Conservation (phyloP, 2,888 invertebrate species). For the Ceramica pisi region DNA sequence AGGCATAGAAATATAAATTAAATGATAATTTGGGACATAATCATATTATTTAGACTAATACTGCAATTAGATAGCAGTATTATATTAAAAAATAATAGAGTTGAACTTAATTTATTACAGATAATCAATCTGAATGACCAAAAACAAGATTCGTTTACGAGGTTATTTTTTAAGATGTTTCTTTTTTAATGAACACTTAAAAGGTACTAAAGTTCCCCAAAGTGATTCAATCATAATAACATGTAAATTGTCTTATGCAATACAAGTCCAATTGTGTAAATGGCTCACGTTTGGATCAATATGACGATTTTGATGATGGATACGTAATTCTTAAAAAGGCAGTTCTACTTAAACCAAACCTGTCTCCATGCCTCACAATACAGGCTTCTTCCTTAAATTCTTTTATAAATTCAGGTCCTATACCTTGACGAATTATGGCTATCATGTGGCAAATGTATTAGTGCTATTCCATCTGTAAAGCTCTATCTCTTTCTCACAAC, state of each 20-base stretch:
- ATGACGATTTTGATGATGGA: neutral
- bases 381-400: neutral
- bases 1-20: constrained; percentile 1
- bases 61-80: constrained; percentile 28
- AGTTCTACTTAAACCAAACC: neutral
- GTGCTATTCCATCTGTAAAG: no score
- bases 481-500: no score
- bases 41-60: constrained; percentile 19
- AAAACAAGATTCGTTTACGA: constrained; percentile 33
- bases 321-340: neutral
- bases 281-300: neutral
- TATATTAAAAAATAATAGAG: constrained; percentile 11
- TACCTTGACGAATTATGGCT: no score
- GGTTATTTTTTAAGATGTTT: constrained; percentile 13
- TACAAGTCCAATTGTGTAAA: neutral
- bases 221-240: constrained; percentile 11
- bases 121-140: constrained; percentile 20
- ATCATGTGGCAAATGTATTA: no score
- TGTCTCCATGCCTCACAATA: neutral
- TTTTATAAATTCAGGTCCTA: neutral
- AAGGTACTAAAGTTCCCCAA: constrained; percentile 5
- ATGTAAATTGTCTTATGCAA: constrained; percentile 14
- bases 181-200: constrained; percentile 29
- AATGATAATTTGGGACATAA: constrained; percentile 24
- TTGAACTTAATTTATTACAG: constrained; percentile 30